Evolutionary conservation across 2,113 vertebrate species (phyloP).

Genomic region (Neotragus moschatus): DNA sequence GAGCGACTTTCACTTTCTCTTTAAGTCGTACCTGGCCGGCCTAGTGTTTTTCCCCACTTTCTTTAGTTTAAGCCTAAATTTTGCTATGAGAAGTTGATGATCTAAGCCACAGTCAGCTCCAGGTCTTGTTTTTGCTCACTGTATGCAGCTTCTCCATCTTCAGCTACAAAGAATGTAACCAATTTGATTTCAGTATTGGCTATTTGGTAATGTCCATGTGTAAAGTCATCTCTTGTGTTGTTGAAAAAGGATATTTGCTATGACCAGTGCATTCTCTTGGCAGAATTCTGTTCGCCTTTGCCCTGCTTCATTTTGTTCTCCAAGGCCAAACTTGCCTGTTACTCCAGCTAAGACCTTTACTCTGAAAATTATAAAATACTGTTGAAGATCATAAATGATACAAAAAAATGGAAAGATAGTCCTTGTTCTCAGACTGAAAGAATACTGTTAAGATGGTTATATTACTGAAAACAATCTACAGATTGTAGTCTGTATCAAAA

Average conservation of each 20-base stretch:
- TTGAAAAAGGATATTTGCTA: not conserved
- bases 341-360: not conserved
- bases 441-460: not conserved
- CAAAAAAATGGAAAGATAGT: not conserved
- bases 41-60: not conserved
- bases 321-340: not conserved
- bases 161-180: not conserved
- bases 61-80: not conserved
- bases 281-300: not conserved
- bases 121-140: not conserved
- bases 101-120: not conserved
- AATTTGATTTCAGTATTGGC: not conserved
- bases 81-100: not conserved
- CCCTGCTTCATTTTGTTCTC: not conserved
- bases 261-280: not conserved
- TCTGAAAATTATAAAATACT: not conserved
- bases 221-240: not conserved
- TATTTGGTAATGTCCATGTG: not conserved
- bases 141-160: not conserved
- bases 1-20: not conserved
- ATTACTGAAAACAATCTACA: not conserved
- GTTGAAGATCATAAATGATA: not conserved
- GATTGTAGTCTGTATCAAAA: not conserved
- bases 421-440: not conserved
- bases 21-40: not conserved